These are phyloP conservation scores for Sarcophaga caerulescens DNA, from an alignment of 2,888 invertebrate genomes.

Conservation along the genomic window DNA sequence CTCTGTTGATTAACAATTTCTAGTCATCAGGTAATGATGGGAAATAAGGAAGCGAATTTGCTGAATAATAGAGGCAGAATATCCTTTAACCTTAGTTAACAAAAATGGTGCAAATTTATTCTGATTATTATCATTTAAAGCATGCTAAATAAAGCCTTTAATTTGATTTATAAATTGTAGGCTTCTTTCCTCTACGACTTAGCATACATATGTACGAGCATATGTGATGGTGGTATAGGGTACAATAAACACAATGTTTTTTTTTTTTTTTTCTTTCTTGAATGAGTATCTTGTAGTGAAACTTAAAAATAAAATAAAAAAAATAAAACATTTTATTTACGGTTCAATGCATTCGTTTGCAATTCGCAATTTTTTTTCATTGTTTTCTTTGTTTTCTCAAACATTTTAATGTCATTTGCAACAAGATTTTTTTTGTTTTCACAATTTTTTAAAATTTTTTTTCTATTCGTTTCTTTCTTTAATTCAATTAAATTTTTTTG, in stretches of 20 bases:
- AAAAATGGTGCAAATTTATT: no score
- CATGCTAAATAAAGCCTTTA: no score
- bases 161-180: no score
- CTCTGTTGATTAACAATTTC: no score
- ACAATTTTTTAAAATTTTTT: neutral
- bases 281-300: conserved; percentile 58
- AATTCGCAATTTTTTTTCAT: conserved; percentile 10
- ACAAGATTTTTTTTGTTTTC: conserved; percentile 28
- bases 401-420: conserved; percentile 58
- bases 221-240: no score
- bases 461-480: neutral
- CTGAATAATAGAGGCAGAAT: no score
- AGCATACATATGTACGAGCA: no score
- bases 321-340: conserved; percentile 50
- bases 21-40: no score
- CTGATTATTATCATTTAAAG: no score
- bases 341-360: conserved; percentile 56
- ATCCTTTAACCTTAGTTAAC: no score
- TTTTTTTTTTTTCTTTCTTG: conserved; percentile 17
- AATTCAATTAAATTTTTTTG: conserved; percentile 9
- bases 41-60: no score
- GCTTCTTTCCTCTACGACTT: no score
- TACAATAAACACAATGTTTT: neutral
- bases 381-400: conserved; percentile 3
- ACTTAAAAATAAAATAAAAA: conserved; percentile 27